Conservation (phyloP, 2,888 invertebrate genomes). For the Hypomecis punctinalis region DNA sequence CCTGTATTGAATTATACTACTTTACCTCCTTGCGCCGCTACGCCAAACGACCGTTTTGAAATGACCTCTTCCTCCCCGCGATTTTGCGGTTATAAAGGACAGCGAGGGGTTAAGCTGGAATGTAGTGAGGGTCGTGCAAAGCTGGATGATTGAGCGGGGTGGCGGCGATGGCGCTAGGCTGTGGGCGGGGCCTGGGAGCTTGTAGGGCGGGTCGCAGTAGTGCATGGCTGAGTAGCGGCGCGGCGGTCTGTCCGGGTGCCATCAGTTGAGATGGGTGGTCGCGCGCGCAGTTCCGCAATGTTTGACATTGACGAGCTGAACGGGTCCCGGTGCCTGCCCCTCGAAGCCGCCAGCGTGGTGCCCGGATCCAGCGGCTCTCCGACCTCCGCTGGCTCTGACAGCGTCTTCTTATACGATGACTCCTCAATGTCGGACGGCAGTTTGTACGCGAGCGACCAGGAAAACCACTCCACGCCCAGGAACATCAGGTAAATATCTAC, state of each 20-base stretch:
- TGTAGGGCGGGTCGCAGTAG: constrained; percentile 22
- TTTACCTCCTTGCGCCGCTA: background rate
- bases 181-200: constrained; percentile 37
- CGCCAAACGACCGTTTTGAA: background rate
- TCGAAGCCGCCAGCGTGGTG: constrained; percentile 49
- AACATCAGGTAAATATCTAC: constrained; percentile 83
- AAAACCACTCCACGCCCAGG: constrained; percentile 87
- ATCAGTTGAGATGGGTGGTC: constrained; percentile 24
- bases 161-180: background rate
- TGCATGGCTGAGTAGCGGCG: constrained; percentile 20
- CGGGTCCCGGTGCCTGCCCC: constrained; percentile 50
- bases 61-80: constrained; percentile 26
- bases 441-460: constrained; percentile 92
- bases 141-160: constrained; percentile 37
- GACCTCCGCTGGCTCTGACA: constrained; percentile 85
- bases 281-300: constrained; percentile 37
- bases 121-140: constrained; percentile 22
- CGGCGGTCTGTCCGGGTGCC: constrained; percentile 15
- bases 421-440: constrained; percentile 86
- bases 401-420: constrained; percentile 88
- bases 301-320: constrained; percentile 63
- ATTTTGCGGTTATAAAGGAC: background rate
- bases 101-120: constrained; percentile 6
- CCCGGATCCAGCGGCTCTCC: constrained; percentile 57
- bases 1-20: background rate